Conservation (phyloP, 2,113 vertebrate genomes). For the Gymnogyps californianus region DNA sequence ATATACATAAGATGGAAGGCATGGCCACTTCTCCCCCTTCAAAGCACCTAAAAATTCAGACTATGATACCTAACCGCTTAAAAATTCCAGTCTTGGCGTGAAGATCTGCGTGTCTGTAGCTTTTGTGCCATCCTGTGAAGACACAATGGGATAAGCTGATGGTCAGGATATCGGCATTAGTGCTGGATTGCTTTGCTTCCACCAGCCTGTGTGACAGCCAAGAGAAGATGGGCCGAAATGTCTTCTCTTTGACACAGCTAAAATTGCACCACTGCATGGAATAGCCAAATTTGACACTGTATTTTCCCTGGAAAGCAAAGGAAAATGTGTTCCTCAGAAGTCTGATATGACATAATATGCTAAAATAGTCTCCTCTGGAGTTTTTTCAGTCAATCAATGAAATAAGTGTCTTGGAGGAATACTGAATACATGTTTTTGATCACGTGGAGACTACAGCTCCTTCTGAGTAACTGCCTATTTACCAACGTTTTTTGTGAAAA, state of each 20-base stretch:
- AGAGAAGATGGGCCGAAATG: background rate
- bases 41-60: background rate
- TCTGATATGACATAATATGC: background rate
- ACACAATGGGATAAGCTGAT: background rate
- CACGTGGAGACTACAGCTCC: background rate
- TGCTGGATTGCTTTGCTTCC: background rate
- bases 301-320: background rate
- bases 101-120: background rate
- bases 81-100: background rate
- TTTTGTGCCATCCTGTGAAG: background rate
- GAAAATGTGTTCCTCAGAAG: background rate
- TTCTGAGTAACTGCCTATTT: background rate
- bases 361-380: background rate
- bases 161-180: background rate
- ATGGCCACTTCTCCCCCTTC: background rate
- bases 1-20: background rate
- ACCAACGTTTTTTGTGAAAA: background rate
- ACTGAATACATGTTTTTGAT: background rate
- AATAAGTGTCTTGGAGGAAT: background rate
- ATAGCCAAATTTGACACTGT: background rate
- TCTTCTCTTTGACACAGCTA: background rate
- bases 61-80: background rate
- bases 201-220: background rate
- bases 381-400: conserved; percentile 8
- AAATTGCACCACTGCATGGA: background rate